These are phyloP conservation scores for Copsychus sechellarum DNA, from an alignment of 2,113 vertebrate species.

Conservation along the genomic window DNA sequence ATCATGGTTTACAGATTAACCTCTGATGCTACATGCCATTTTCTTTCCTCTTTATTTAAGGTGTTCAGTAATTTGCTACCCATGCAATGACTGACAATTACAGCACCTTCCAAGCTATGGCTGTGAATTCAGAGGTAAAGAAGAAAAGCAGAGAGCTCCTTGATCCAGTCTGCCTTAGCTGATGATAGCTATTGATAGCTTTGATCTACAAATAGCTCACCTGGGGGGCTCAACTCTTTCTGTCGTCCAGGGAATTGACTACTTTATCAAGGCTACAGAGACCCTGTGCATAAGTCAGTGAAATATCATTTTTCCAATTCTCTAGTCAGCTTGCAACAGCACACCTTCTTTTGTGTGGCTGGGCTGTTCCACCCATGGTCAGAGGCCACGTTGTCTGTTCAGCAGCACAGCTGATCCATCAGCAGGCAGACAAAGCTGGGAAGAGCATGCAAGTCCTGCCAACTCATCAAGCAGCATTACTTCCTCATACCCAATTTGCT, in stretches of 20 bases:
- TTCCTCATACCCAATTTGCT: not conserved
- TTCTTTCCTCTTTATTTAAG: not conserved
- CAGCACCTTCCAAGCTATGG: not conserved
- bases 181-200: not conserved
- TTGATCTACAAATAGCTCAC: not conserved
- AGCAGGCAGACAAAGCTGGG: not conserved
- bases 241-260: not conserved
- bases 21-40: not conserved
- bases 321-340: not conserved
- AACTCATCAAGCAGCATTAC: not conserved
- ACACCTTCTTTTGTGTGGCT: not conserved
- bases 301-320: not conserved
- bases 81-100: not conserved
- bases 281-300: not conserved
- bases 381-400: fast-evolving
- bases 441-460: not conserved
- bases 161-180: not conserved
- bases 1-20: not conserved
- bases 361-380: not conserved
- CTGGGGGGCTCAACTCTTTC: not conserved
- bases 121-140: not conserved
- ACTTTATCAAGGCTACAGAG: not conserved
- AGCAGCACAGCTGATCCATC: not conserved
- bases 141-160: not conserved
- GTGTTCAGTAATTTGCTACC: not conserved